These are phyloP conservation scores for Frankliniella fusca DNA, from an alignment of 2,888 invertebrate genomes.

Conservation along the genomic window DNA sequence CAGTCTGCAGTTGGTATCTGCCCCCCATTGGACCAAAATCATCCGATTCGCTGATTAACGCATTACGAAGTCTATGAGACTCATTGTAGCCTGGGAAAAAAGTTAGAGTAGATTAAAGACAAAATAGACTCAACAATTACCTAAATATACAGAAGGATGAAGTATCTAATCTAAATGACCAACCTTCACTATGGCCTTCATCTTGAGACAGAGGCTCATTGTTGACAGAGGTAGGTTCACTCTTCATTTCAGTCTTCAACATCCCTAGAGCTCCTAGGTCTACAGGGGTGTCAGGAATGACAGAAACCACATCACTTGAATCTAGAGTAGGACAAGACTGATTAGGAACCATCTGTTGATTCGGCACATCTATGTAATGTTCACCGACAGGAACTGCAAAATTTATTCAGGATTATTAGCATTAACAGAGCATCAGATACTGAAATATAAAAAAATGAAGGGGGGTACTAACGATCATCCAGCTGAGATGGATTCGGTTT, in stretches of 20 bases:
- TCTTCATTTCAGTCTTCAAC: slow-evolving; percentile 6
- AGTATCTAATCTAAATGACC: background rate
- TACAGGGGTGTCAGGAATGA: background rate
- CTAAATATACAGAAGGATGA: slow-evolving; percentile 24
- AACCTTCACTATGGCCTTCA: slow-evolving; percentile 15
- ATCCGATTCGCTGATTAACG: slow-evolving; percentile 70
- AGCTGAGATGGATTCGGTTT: background rate
- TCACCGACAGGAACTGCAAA: background rate
- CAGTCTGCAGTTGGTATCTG: slow-evolving; percentile 65
- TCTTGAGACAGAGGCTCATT: background rate
- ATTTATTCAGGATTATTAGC: background rate
- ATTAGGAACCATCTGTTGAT: background rate
- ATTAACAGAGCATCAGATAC: background rate
- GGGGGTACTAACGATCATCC: background rate
- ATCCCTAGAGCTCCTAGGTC: background rate
- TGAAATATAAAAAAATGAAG: background rate
- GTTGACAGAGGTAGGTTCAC: background rate
- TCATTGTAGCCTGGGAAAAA: slow-evolving; percentile 29
- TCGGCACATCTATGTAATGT: background rate
- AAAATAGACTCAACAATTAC: background rate
- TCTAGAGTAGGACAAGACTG: background rate
- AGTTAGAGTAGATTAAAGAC: background rate
- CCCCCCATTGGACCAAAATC: slow-evolving; percentile 71
- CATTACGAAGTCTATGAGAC: slow-evolving; percentile 56
- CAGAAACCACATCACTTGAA: background rate